Base-by-base conservation (phyloP, 2,113 vertebrate species). In the Eretmodus cyanostictus region DNA sequence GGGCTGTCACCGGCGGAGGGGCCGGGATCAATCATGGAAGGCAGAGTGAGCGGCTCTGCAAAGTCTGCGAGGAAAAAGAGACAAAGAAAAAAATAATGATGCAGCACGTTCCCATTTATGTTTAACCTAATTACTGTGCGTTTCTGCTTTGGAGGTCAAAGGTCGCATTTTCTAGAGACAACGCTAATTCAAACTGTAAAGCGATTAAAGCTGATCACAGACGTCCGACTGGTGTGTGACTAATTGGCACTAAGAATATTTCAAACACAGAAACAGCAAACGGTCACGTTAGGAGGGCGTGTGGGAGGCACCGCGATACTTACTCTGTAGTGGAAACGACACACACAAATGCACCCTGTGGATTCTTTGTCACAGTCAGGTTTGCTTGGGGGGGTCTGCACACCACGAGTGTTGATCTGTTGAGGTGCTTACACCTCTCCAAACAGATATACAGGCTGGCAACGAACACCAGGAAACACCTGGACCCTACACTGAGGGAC, bases 11-110 rank as follows among this genome's bases (percentile, higher is more conserved):
- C 96, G 85, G 94, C 94, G 27, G 95, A 96, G 7, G 97, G 96
- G 49, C 95, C 92, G 11, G 91, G 93, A 84, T 98, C 97, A 88
- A 96, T 96, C 92, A 97, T 97, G 13, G 97, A 96, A 89, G 98
- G 95, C 66, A 98, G 84, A 17, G 90, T 89, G 86, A 99, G 94
- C 0, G 99, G 99, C 87, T 99, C 99, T 1, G 99, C 98, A 17
- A 99, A 99, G 95, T 99, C 99, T 99, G 90, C 3, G 36, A 31
- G 22, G 27, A 86, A 14, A 86, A 13, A 55, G 22, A 54, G 8
- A 54, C 17, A 61, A 6, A 81, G 29, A 3, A 51, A 51, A 45
- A 29, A 29, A 19, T 49, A 22, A 84, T 29, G 27, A 42, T 38
- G 17, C 19, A 49, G 19, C 11, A 38, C 13, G 1, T 31, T 76